Evolutionary conservation across 1,140 invertebrate species (phyloP).

Genomic region (Daktulosphaira vitifoliae): DNA sequence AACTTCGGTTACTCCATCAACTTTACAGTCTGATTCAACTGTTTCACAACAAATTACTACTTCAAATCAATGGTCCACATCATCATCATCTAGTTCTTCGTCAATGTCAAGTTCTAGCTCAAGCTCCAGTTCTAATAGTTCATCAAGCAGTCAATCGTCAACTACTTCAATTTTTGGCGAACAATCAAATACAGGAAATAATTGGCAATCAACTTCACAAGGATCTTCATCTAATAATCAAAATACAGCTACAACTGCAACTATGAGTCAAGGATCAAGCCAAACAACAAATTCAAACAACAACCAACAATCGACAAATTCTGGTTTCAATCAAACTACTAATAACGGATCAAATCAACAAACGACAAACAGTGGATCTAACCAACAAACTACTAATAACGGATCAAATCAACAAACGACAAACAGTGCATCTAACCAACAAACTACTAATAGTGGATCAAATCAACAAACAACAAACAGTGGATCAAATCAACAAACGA

Average conservation of each 20-base stretch:
- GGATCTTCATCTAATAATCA: constrained; percentile 7
- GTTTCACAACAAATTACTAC: constrained; percentile 29
- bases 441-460: constrained; percentile 2
- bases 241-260: constrained; percentile 28
- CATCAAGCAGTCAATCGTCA: constrained; percentile 10
- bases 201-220: constrained; percentile 34
- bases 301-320: too few species aligned
- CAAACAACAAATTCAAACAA: not conserved
- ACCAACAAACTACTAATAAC: constrained; percentile 32
- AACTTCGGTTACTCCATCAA: constrained; percentile 18
- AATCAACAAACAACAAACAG: constrained; percentile 32
- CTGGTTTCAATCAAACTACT: too few species aligned
- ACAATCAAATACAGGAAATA: constrained; percentile 15
- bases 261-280: constrained; percentile 19
- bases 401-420: constrained; percentile 34
- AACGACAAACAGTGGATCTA: constrained; percentile 15
- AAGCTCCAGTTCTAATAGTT: constrained; percentile 27
- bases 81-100: constrained; percentile 18
- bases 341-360: not conserved
- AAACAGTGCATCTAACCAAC: constrained; percentile 27
- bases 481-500: constrained; percentile 35
- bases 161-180: not conserved
- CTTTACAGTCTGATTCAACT: constrained; percentile 30
- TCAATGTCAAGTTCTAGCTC: not conserved
- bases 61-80: constrained; percentile 9